Conservation (phyloP, 2,797 vertebrate species). For the Cynopterus sphinx region DNA sequence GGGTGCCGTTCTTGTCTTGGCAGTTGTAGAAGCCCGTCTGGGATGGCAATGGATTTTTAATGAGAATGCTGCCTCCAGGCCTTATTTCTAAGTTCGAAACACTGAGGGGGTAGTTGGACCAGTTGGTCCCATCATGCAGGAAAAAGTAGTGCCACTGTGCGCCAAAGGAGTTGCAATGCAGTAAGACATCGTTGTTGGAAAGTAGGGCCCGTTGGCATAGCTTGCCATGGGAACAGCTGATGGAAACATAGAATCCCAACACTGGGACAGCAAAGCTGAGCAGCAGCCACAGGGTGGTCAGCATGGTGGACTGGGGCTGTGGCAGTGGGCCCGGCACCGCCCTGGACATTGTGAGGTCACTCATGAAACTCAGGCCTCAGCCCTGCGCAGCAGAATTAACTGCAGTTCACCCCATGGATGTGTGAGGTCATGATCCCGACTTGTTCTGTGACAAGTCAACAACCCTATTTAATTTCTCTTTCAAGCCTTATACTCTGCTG, state of each 20-base stretch:
- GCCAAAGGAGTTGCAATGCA: constrained; percentile 44
- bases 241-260: not conserved
- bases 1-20: not conserved
- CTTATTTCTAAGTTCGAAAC: not conserved
- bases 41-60: not conserved
- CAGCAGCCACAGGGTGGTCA: constrained; percentile 37
- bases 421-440: not conserved
- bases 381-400: not conserved
- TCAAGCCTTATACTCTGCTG: not conserved
- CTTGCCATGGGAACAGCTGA: constrained; percentile 12
- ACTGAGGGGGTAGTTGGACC: fast-evolving
- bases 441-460: not conserved
- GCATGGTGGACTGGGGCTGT: constrained; percentile 37
- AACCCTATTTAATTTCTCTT: not conserved
- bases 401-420: not conserved
- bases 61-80: not conserved
- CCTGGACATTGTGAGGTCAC: constrained; percentile 52
- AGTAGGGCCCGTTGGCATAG: constrained; percentile 71
- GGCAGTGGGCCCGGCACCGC: not conserved
- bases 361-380: not conserved
- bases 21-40: constrained; percentile 80
- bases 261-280: not conserved
- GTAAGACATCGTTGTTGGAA: constrained; percentile 63
- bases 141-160: not conserved
- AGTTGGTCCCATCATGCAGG: fast-evolving